Conservation (phyloP, 2,797 vertebrate species). For the Fistularia commersonii region DNA sequence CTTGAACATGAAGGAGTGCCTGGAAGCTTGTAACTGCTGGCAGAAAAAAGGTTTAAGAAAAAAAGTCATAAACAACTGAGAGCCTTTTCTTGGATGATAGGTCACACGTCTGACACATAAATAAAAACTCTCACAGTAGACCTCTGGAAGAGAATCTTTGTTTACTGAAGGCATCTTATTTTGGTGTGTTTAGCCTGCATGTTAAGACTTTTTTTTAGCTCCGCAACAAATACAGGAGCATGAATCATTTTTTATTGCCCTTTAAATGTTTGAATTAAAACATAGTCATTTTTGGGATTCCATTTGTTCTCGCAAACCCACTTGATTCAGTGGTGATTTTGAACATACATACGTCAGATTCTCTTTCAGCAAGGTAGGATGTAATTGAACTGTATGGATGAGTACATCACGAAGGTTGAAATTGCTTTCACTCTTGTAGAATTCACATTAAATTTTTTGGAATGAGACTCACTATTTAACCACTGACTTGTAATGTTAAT, state of each 20-base stretch:
- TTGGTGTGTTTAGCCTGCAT: slow-evolving; percentile 36
- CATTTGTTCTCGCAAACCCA: background rate
- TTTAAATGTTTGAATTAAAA: slow-evolving; percentile 21
- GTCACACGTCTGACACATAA: slow-evolving; percentile 46
- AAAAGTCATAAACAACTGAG: slow-evolving; percentile 50
- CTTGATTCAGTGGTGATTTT: slow-evolving; percentile 9
- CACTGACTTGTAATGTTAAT: too few species aligned
- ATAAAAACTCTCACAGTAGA: slow-evolving; percentile 41
- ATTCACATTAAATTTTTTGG: too few species aligned
- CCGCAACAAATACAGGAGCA: slow-evolving; percentile 38
- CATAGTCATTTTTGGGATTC: background rate
- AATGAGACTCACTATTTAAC: too few species aligned
- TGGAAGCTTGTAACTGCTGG: slow-evolving; percentile 36
- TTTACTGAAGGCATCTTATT: too few species aligned
- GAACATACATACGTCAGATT: slow-evolving; percentile 4
- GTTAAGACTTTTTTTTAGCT: slow-evolving; percentile 44
- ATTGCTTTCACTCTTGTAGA: too few species aligned
- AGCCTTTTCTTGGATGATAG: slow-evolving; percentile 52
- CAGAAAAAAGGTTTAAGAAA: slow-evolving; percentile 6
- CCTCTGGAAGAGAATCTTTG: slow-evolving; percentile 31
- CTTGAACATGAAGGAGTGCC: slow-evolving; percentile 47
- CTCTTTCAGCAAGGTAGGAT: slow-evolving; percentile 1
- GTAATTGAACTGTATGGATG: too few species aligned
- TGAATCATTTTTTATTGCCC: slow-evolving; percentile 14
- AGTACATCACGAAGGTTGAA: too few species aligned